These are phyloP conservation scores for Cromileptes altivelis DNA, from an alignment of 2,113 vertebrate genomes.

Conservation along the genomic window DNA sequence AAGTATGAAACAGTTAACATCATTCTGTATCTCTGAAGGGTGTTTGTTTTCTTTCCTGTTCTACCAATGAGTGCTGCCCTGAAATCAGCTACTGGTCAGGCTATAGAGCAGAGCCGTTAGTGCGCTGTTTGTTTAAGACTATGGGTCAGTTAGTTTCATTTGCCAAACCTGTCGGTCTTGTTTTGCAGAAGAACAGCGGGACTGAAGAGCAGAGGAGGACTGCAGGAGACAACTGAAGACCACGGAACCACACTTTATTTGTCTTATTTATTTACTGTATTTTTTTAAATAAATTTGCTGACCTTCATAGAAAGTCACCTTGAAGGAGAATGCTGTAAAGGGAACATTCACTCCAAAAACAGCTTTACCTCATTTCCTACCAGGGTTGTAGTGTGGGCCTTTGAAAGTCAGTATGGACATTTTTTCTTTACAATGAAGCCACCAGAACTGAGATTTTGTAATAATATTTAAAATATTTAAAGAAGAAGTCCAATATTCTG, in stretches of 20 bases:
- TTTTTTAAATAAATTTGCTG: not conserved
- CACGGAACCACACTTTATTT: not conserved
- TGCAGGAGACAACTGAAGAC: constrained; percentile 1
- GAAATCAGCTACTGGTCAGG: not conserved
- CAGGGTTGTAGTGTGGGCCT: not conserved
- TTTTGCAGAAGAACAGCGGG: constrained; percentile 68
- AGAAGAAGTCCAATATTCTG: not conserved
- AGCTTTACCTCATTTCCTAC: constrained; percentile 60
- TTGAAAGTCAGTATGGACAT: not conserved
- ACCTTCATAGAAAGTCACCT: constrained; percentile 12
- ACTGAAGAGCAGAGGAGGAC: constrained; percentile 32
- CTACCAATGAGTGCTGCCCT: not conserved
- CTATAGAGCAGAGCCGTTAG: not conserved
- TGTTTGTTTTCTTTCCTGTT: not conserved
- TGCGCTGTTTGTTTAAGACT: not conserved
- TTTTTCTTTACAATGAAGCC: constrained; percentile 11
- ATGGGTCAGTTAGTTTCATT: not conserved
- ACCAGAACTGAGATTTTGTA: not conserved
- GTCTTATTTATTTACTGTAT: constrained; percentile 28
- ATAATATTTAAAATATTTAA: not conserved
- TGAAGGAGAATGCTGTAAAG: constrained; percentile 31
- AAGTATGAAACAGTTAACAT: no score
- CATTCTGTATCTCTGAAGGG: not conserved
- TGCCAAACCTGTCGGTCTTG: not conserved
- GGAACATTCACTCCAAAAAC: constrained; percentile 11